phyloP scores from a whole-genome alignment of 1,140 invertebrate genomes.

The Harlomillsia oculata region DNA sequence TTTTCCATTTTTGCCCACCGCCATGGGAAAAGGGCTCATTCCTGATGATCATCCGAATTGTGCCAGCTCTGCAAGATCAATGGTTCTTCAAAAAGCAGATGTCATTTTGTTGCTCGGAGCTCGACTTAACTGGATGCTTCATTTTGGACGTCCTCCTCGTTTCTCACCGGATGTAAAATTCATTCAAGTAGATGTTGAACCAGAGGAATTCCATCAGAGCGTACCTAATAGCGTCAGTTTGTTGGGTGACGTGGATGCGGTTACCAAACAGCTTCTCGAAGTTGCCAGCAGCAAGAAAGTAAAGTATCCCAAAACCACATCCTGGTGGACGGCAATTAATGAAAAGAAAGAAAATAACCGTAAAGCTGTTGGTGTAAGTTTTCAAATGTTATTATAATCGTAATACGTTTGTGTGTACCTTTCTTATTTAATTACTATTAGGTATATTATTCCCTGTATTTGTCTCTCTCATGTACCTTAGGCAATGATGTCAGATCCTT shows the following conservation, averaged over 20 bases:
- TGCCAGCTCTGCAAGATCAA: slow-evolving; percentile 73
- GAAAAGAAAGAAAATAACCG: slow-evolving; percentile 49
- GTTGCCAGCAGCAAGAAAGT: slow-evolving; percentile 39
- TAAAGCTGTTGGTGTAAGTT: slow-evolving; percentile 45
- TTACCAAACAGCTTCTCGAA: slow-evolving; percentile 51
- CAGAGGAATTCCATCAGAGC: slow-evolving; percentile 89
- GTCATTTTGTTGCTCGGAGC: slow-evolving; percentile 81
- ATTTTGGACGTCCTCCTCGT: slow-evolving; percentile 84
- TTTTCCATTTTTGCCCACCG: slow-evolving; percentile 83
- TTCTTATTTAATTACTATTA: slow-evolving; percentile 20
- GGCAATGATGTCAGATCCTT: slow-evolving; percentile 52
- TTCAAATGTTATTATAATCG: too few species aligned
- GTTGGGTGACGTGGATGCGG: slow-evolving; percentile 65
- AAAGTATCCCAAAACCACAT: slow-evolving; percentile 40
- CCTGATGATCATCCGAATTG: slow-evolving; percentile 66
- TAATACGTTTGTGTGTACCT: background rate
- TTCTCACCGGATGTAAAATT: slow-evolving; percentile 66
- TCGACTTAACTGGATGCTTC: slow-evolving; percentile 92
- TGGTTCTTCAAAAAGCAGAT: slow-evolving; percentile 76
- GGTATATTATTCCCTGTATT: slow-evolving; percentile 8
- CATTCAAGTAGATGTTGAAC: slow-evolving; percentile 67
- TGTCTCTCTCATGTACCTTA: too few species aligned
- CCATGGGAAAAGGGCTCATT: slow-evolving; percentile 93
- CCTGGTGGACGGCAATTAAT: slow-evolving; percentile 52
- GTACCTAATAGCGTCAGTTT: slow-evolving; percentile 61